These are phyloP conservation scores for Dissostichus mawsoni DNA, from an alignment of 2,113 vertebrate genomes.

Conservation along the genomic window DNA sequence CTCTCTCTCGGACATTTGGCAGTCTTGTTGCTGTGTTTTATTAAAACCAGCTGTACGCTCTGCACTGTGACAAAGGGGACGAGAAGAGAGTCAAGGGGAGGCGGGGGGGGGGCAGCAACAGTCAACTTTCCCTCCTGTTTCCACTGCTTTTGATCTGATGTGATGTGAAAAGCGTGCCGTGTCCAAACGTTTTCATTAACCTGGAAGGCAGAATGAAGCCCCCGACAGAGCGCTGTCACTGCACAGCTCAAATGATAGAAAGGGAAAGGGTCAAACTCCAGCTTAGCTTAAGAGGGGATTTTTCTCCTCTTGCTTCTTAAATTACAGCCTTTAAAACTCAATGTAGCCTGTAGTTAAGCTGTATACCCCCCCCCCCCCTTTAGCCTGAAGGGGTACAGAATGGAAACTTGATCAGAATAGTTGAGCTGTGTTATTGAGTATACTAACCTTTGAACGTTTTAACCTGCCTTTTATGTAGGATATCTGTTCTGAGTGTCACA, in stretches of 20 bases:
- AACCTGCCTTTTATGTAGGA: conserved; percentile 8
- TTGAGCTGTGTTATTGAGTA: conserved; percentile 28
- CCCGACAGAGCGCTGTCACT: conserved; percentile 1
- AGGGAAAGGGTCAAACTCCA: conserved; percentile 23
- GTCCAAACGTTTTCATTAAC: conserved; percentile 59
- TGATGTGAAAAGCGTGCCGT: conserved; percentile 55
- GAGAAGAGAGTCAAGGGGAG: conserved; percentile 18
- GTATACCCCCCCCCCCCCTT: conserved; percentile 39
- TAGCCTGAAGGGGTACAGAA: conserved; percentile 37
- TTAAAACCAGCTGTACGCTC: conserved; percentile 76
- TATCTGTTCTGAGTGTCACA: conserved; percentile 2
- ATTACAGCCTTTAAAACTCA: conserved; percentile 46
- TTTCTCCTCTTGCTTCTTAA: conserved; percentile 46
- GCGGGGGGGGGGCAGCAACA: background rate
- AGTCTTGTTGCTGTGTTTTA: conserved; percentile 48
- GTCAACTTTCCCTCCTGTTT: conserved; percentile 16
- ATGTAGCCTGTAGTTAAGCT: conserved; percentile 48
- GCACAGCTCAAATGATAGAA: conserved; percentile 32
- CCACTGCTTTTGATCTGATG: conserved; percentile 36
- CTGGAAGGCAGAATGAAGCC: conserved; percentile 24
- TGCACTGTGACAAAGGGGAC: conserved; percentile 59
- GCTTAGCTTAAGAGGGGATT: conserved; percentile 20
- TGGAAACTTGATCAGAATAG: conserved; percentile 37
- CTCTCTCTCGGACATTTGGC: conserved; percentile 47
- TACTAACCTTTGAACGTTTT: conserved; percentile 20